Percentiles rank a stretch among this genome's conserved stretches.
phyloP scores from a whole-genome alignment of 1,140 invertebrate genomes.

The Tribolium castaneum region DNA sequence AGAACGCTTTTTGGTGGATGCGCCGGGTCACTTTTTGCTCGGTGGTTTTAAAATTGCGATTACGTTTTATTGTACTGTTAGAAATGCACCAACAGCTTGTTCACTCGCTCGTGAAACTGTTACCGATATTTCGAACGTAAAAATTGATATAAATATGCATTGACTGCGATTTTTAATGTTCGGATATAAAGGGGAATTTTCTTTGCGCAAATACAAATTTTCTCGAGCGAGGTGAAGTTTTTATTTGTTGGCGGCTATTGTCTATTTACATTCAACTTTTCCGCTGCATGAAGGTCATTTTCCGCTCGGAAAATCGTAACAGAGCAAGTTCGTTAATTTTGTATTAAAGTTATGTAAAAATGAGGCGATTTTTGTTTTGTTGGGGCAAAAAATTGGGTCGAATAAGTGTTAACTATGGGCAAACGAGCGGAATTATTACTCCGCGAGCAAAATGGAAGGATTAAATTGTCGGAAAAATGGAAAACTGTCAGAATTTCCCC shows the following conservation, averaged over 20 bases:
- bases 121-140: background rate
- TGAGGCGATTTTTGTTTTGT: too few relatives aligned
- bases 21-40: background rate
- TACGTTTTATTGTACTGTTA: background rate
- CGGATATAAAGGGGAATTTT: background rate
- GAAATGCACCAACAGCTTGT: background rate
- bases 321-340: too few relatives aligned
- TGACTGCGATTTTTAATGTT: background rate
- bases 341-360: too few relatives aligned
- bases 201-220: background rate
- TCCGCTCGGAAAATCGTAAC: background rate
- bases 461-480: background rate
- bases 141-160: background rate
- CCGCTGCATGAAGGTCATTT: background rate
- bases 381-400: too few relatives aligned
- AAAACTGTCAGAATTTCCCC: background rate
- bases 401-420: background rate
- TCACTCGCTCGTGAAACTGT: background rate
- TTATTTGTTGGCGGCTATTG: background rate
- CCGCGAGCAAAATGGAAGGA: background rate
- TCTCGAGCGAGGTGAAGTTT: background rate
- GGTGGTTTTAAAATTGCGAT: background rate
- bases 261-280: background rate
- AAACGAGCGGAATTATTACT: background rate
- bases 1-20: background rate